A percentile compares a stretch with the other conserved stretches of the same genome.
Conservation (phyloP, 2,113 vertebrate species). For the Tachuris rubrigastra region DNA sequence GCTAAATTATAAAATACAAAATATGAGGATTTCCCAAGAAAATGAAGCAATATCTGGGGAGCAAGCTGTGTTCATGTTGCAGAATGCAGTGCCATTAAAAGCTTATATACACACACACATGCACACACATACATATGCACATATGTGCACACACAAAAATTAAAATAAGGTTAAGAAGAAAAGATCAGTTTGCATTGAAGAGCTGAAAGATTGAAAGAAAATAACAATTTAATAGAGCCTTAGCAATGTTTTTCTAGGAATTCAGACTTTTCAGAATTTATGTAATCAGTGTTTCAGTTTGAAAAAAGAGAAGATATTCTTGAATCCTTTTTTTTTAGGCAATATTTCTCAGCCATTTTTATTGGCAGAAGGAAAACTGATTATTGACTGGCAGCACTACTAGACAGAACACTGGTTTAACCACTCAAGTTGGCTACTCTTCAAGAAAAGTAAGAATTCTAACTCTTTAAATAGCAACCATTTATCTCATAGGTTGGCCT, state of each 20-base stretch:
- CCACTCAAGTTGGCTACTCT: background rate
- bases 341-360: background rate
- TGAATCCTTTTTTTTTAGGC: background rate
- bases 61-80: background rate
- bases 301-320: background rate
- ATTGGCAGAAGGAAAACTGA: background rate
- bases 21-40: background rate
- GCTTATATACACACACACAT: fast-evolving
- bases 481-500: background rate
- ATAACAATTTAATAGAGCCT: background rate
- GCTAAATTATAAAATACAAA: background rate
- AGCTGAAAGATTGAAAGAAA: background rate
- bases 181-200: background rate
- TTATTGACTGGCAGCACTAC: background rate
- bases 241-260: background rate
- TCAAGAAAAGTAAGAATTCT: background rate
- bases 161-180: background rate
- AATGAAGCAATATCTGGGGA: background rate
- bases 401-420: background rate
- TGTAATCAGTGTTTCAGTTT: background rate
- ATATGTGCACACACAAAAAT: fast-evolving
- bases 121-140: fast-evolving
- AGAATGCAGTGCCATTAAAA: background rate
- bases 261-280: background rate
- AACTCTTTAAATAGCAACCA: background rate